Percentiles rank a stretch among this genome's conserved stretches.
These are phyloP conservation scores for Cheilosia urbana DNA, from an alignment of 2,888 invertebrate genomes.

Conservation along the genomic window DNA sequence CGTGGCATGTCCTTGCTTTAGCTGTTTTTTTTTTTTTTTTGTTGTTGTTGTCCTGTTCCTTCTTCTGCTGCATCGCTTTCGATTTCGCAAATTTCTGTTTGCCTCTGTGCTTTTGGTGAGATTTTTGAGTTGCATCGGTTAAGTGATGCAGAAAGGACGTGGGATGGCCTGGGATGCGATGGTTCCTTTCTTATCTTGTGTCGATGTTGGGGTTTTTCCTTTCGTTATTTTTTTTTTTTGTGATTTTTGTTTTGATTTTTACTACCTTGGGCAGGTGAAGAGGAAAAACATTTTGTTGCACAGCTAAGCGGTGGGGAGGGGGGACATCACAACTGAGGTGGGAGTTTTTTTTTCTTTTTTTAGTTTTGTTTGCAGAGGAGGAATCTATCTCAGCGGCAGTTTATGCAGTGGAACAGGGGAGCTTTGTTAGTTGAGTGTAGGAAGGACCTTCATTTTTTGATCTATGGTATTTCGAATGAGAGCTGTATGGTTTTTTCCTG, in stretches of 20 bases:
- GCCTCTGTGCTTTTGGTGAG: slow-evolving; percentile 20
- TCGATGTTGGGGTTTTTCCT: slow-evolving; percentile 44
- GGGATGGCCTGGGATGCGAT: slow-evolving; percentile 8
- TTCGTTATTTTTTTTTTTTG: slow-evolving; percentile 1
- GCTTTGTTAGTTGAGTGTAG: slow-evolving; percentile 29
- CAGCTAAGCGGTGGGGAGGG: not conserved
- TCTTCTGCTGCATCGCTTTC: slow-evolving; percentile 47
- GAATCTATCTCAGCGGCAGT: slow-evolving; percentile 71
- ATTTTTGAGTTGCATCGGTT: slow-evolving; percentile 73
- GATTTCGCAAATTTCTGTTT: slow-evolving; percentile 19
- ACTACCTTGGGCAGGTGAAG: slow-evolving; percentile 43
- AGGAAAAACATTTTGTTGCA: slow-evolving; percentile 23
- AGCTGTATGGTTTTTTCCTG: slow-evolving; percentile 10
- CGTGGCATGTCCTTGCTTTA: slow-evolving; percentile 61
- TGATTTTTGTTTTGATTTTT: slow-evolving; percentile 68
- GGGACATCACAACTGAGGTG: slow-evolving; percentile 9
- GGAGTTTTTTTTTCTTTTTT: slow-evolving; percentile 18
- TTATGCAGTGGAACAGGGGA: slow-evolving; percentile 41
- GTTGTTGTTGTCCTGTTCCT: slow-evolving; percentile 9
- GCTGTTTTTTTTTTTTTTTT: slow-evolving; percentile 23
- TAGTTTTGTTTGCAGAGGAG: slow-evolving; percentile 41
- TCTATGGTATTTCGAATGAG: slow-evolving; percentile 68
- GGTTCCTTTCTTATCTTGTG: slow-evolving; percentile 71
- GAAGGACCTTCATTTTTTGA: slow-evolving; percentile 69
- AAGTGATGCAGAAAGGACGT: slow-evolving; percentile 71